Evolutionary conservation across 2,797 vertebrate genomes (phyloP).

Genomic region (Sylvia borin): DNA sequence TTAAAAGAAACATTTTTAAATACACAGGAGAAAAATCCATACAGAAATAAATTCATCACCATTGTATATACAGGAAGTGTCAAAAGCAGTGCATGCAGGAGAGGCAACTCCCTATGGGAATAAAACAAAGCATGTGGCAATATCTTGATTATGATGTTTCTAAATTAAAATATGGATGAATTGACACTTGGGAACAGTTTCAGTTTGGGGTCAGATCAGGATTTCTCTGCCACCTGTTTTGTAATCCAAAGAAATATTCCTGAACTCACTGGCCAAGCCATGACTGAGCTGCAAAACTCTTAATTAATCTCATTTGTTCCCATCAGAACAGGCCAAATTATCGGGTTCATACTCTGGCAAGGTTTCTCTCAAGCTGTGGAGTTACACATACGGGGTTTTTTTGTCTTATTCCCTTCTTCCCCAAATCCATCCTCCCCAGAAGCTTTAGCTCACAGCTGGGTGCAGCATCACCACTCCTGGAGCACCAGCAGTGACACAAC

Average conservation of each 20-base stretch:
- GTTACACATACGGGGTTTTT: not conserved
- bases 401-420: not conserved
- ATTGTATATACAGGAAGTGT: not conserved
- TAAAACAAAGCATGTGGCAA: not conserved
- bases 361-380: not conserved
- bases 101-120: not conserved
- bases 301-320: not conserved
- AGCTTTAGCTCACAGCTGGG: not conserved
- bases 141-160: not conserved
- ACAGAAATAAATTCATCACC: not conserved
- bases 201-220: not conserved
- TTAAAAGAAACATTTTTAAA: slow-evolving; percentile 16
- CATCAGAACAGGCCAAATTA: not conserved
- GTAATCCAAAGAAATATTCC: not conserved
- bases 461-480: not conserved
- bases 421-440: too few relatives aligned
- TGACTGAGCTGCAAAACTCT: not conserved
- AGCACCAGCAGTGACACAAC: not conserved
- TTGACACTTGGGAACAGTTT: not conserved
- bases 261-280: not conserved
- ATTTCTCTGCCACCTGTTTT: not conserved
- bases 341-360: accelerated
- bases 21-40: not conserved
- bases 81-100: not conserved
- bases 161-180: not conserved